Percentiles rank a stretch among this genome's conserved stretches.
Conservation (phyloP, 2,888 invertebrate genomes). For the Busseola fusca region DNA sequence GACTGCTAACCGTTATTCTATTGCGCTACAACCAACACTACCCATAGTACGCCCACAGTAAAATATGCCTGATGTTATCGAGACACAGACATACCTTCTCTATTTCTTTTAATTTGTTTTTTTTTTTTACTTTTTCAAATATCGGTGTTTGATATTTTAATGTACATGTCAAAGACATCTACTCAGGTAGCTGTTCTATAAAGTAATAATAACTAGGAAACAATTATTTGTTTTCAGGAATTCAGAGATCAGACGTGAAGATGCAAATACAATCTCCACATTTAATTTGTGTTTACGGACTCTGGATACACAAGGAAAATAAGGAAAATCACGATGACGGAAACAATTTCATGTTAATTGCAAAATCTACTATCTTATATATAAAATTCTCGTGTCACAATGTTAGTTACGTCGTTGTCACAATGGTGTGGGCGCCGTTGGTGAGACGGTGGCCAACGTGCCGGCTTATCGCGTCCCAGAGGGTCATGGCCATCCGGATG, state of each 20-base stretch:
- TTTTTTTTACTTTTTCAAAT: neutral
- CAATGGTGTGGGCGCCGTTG: too few species aligned
- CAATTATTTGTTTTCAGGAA: neutral
- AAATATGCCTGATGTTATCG: too few species aligned
- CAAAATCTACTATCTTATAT: neutral
- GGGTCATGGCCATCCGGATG: too few species aligned
- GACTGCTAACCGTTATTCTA: too few species aligned
- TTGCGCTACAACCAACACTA: too few species aligned
- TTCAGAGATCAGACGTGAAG: neutral
- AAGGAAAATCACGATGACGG: neutral
- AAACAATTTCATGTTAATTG: constrained; percentile 4
- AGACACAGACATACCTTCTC: neutral
- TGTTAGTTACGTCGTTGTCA: too few species aligned
- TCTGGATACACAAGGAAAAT: neutral
- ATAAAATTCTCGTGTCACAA: too few species aligned
- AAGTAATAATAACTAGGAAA: neutral
- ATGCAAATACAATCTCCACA: neutral
- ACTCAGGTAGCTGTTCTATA: neutral
- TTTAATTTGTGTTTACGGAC: neutral
- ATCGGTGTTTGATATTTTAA: neutral
- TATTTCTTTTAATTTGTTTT: too few species aligned
- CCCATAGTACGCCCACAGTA: too few species aligned
- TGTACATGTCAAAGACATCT: neutral
- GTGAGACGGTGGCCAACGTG: too few species aligned
- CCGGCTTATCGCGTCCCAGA: too few species aligned